phyloP scores from a whole-genome alignment of 2,113 vertebrate species.

The Hemibagrus wyckioides region DNA sequence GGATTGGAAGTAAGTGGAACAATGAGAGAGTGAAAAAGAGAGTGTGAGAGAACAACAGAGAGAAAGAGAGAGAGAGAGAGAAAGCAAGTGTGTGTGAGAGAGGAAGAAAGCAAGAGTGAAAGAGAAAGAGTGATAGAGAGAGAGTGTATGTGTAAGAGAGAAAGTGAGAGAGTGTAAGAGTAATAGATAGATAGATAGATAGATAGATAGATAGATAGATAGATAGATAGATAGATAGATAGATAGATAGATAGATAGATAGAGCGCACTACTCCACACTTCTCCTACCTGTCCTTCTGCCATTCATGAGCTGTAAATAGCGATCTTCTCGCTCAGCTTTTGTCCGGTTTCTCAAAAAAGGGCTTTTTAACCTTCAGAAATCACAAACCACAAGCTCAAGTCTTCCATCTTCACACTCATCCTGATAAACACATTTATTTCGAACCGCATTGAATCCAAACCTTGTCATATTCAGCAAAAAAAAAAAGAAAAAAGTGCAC shows the following conservation, averaged over 20 bases:
- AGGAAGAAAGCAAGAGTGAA: background rate
- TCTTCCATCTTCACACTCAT: background rate
- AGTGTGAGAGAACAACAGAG: background rate
- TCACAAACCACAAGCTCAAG: background rate
- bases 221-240: background rate
- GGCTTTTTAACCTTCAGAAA: background rate
- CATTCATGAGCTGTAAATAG: constrained; percentile 4
- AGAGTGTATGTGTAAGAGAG: background rate
- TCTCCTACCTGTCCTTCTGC: background rate
- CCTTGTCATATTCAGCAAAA: constrained; percentile 77
- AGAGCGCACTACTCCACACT: background rate
- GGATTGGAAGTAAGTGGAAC: too few species aligned
- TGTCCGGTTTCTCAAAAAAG: background rate
- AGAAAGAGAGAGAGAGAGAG: background rate
- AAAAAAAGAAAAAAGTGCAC: background rate
- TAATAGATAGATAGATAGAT: background rate
- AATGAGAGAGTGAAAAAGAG: background rate
- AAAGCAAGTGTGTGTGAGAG: background rate
- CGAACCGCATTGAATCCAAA: constrained; percentile 72
- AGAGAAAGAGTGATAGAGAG: background rate
- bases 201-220: background rate
- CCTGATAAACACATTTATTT: background rate
- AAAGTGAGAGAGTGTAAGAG: background rate
- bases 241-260: background rate
- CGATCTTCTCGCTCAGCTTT: background rate